Base-by-base conservation (phyloP, 2,888 invertebrate species). In the Galerucella nymphaeae region DNA sequence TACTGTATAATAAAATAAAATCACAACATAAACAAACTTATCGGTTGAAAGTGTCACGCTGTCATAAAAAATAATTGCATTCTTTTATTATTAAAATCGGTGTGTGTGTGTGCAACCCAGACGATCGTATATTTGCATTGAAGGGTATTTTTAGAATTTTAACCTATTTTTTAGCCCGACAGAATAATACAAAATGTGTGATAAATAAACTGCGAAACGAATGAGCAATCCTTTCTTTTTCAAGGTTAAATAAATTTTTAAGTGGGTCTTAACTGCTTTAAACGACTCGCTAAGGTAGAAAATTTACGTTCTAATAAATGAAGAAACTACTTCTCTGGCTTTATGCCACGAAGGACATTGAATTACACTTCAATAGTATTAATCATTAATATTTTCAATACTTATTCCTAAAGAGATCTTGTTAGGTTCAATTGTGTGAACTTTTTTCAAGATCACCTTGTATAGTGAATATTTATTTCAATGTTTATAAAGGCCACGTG, bases 161-260 rank as follows among this genome's bases (percentile, higher is more conserved):
- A 77, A 77, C 77, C 77, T 77, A 77, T 77, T 77, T 77, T 77
- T 77, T 76, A 76, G 76, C 72, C 73, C 75, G 76, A 71, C 74
- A 71, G 73, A 76, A 74, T 68, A 74, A 76, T 70, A 70, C 69
- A 55, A 66, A 23, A 69, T 59, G 63, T 30, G 68, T 68, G 59
- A 64, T 59, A 75, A 71, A 75, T 72, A 75, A 71, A 65, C 72
- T 50, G 64, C 73, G 66, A 72, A 72, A 70, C 70, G 58, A 70
- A 66, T 69, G 38, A 67, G 55, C 55, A 67, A 72, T 71, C 67
- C 72, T 73, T 76, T 73, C 67, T 68, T 72, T 71, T 71, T 72
- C 73, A 70, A 73, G 71, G 70, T 68, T 20, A 55, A 57, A 53
- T 20, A 4, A 20, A 20, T 61, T 41, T 16, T 61, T 16, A 38